Conservation (phyloP, 2,797 vertebrate species). For the Pogonophryne albipinna region DNA sequence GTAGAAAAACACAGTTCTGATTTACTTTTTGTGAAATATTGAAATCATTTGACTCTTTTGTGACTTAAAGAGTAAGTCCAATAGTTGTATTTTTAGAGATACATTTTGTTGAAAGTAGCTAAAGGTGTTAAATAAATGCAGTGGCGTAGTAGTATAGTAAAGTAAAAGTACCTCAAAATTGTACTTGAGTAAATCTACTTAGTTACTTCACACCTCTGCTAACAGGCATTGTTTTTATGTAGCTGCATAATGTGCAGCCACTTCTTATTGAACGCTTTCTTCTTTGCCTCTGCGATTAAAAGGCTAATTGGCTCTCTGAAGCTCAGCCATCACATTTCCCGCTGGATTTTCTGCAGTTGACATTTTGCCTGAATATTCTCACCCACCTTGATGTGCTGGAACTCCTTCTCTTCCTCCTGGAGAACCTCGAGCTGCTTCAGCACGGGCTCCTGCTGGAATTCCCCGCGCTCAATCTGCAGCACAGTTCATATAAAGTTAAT, state of each 20-base stretch:
- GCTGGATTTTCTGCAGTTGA: background rate
- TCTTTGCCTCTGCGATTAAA: background rate
- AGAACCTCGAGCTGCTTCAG: slow-evolving; percentile 93
- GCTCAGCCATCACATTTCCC: background rate
- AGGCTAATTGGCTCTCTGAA: slow-evolving; percentile 10
- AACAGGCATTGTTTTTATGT: background rate
- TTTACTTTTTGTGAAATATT: too few species aligned
- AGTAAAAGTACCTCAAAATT: too few species aligned
- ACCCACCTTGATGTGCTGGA: slow-evolving; percentile 92
- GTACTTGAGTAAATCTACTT: too few species aligned
- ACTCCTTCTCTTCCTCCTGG: slow-evolving; percentile 94
- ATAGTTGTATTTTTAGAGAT: too few species aligned
- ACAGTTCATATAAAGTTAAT: background rate
- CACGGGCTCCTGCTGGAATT: slow-evolving; percentile 93
- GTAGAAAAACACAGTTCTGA: too few species aligned
- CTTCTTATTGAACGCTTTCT: background rate
- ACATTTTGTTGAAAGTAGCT: too few species aligned
- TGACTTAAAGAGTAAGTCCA: too few species aligned
- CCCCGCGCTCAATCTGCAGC: slow-evolving; percentile 89
- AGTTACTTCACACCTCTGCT: too few species aligned
- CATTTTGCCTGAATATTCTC: background rate
- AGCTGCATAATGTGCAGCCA: background rate
- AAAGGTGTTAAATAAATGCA: too few species aligned
- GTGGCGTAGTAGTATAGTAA: too few species aligned
- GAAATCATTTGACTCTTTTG: too few species aligned